Conservation (phyloP, 2,797 vertebrate species). For the Malurus splendens region DNA sequence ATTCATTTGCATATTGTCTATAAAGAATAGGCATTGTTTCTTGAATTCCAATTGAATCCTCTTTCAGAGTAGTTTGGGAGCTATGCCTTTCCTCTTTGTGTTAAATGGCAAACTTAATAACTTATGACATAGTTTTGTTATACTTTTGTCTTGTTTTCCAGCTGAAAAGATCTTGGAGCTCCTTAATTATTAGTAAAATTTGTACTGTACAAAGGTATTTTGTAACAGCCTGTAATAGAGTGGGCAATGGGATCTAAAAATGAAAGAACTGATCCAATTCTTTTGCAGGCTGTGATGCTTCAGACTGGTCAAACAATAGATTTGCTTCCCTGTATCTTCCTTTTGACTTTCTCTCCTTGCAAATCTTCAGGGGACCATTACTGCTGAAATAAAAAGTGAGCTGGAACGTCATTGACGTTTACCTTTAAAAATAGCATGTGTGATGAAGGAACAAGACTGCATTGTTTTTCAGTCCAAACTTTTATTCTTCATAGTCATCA, state of each 20-base stretch:
- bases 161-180: background rate
- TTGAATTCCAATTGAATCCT: background rate
- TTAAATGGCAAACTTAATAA: background rate
- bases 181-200: background rate
- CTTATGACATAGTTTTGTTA: background rate
- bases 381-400: background rate
- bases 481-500: constrained; percentile 38
- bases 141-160: background rate
- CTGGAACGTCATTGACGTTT: background rate
- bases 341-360: constrained; percentile 24
- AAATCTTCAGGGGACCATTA: constrained; percentile 7
- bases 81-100: background rate
- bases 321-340: background rate
- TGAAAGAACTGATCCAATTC: background rate
- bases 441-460: background rate
- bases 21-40: background rate
- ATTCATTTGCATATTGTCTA: background rate
- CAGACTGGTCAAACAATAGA: background rate
- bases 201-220: background rate
- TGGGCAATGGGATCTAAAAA: background rate
- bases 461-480: background rate
- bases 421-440: constrained; percentile 12
- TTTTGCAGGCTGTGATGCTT: background rate
- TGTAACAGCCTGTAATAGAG: background rate
- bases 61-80: background rate